Evolutionary conservation across 2,888 invertebrate species (phyloP).

Genomic region (Peribatodes rhomboidaria): DNA sequence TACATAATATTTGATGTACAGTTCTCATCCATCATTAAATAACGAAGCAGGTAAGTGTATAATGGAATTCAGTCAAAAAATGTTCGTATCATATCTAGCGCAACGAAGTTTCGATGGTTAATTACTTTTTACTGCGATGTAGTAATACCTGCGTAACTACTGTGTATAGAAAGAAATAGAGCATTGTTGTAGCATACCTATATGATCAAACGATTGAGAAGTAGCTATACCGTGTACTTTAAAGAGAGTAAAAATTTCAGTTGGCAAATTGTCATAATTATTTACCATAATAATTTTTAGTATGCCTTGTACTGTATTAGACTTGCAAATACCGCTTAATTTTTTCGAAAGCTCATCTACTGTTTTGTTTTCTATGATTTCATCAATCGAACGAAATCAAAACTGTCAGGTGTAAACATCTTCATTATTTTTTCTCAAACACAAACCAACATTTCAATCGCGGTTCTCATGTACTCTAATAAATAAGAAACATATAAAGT

Average conservation of each 20-base stretch:
- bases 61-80: slow-evolving; percentile 18
- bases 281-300: too few species aligned
- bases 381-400: slow-evolving; percentile 1
- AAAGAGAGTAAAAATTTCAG: too few species aligned
- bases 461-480: neutral
- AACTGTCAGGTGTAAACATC: too few species aligned
- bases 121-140: neutral
- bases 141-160: neutral
- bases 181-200: neutral
- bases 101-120: slow-evolving; percentile 11
- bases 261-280: neutral
- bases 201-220: too few species aligned
- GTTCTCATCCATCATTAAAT: slow-evolving; percentile 13
- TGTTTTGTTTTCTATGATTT: neutral
- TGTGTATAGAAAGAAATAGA: neutral
- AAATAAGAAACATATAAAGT: neutral
- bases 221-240: too few species aligned
- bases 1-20: slow-evolving; percentile 11
- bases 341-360: too few species aligned
- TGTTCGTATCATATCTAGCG: slow-evolving; percentile 16
- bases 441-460: neutral
- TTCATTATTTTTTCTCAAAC: slow-evolving; percentile 3
- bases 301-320: too few species aligned
- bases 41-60: slow-evolving; percentile 10
- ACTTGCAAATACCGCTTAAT: too few species aligned